These are phyloP conservation scores for Arnoldichthys spilopterus DNA, from an alignment of 2,797 vertebrate genomes.

Conservation along the genomic window DNA sequence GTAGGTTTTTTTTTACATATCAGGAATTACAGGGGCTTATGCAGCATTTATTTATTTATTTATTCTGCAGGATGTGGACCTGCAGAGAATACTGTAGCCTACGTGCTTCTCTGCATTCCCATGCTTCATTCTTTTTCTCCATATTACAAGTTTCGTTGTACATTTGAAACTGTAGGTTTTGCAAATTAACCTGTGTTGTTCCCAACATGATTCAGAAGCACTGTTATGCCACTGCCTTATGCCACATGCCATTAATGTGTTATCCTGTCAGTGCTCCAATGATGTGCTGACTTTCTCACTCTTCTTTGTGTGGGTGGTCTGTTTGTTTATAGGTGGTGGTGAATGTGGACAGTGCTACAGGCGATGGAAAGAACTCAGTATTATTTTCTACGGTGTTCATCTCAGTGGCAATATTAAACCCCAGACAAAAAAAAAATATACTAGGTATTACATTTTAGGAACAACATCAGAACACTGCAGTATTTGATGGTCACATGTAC, in stretches of 20 bases:
- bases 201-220: background rate
- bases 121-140: too few relatives aligned
- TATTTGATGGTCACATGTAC: background rate
- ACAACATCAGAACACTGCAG: background rate
- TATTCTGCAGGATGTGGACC: background rate
- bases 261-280: background rate
- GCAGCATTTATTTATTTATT: background rate
- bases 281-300: background rate
- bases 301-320: conserved; percentile 27
- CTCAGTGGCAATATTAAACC: conserved; percentile 21
- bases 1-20: background rate
- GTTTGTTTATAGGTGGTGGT: conserved; percentile 2
- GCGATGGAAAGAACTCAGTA: background rate
- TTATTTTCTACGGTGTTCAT: background rate
- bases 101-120: background rate
- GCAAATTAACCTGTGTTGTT: conserved; percentile 5
- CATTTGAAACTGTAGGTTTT: background rate
- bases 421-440: background rate
- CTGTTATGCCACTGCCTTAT: conserved; percentile 19
- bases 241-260: background rate
- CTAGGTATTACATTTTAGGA: background rate
- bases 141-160: background rate
- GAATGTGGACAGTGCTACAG: conserved; percentile 8
- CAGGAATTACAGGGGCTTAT: background rate
- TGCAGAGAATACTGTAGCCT: background rate